Evolutionary conservation across 2,888 invertebrate species (phyloP).

Genomic region (Cistogaster globosa): DNA sequence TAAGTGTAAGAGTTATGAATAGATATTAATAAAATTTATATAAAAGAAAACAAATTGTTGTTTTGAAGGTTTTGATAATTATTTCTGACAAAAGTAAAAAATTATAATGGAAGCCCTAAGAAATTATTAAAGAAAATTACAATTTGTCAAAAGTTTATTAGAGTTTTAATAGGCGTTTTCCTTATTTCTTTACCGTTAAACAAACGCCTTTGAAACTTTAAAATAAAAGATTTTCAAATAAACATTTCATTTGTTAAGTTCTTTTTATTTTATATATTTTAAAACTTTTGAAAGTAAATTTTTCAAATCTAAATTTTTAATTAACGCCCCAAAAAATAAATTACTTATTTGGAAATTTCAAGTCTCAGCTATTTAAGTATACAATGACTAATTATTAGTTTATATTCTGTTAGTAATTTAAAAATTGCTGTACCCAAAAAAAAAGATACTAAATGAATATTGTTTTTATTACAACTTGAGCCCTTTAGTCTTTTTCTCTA

Average conservation of each 20-base stretch:
- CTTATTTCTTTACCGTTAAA: neutral
- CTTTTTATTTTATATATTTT: too few relatives aligned
- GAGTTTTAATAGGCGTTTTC: neutral
- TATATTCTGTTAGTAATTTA: conserved; percentile 19
- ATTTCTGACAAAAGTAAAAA: neutral
- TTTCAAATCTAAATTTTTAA: too few relatives aligned
- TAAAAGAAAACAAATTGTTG: conserved; percentile 24
- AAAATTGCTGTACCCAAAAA: conserved; percentile 5
- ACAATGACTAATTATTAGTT: conserved; percentile 41
- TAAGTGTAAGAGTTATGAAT: conserved; percentile 1
- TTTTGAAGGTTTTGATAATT: conserved; percentile 16
- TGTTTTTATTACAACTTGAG: too few relatives aligned
- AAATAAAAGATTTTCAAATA: too few relatives aligned
- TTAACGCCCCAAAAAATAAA: too few relatives aligned
- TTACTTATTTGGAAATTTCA: too few relatives aligned
- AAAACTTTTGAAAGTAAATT: too few relatives aligned
- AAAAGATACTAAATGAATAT: neutral
- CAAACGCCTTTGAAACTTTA: too few relatives aligned
- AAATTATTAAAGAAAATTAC: neutral
- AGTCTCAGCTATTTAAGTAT: too few relatives aligned
- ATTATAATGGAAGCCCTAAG: neutral
- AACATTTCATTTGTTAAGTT: too few relatives aligned
- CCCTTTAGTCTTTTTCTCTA: too few relatives aligned
- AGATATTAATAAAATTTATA: neutral
- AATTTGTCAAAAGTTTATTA: neutral